Percentiles rank a stretch among this genome's conserved stretches.
Evolutionary conservation across 1,140 invertebrate species (phyloP).

Genomic region (Cydia splendana): DNA sequence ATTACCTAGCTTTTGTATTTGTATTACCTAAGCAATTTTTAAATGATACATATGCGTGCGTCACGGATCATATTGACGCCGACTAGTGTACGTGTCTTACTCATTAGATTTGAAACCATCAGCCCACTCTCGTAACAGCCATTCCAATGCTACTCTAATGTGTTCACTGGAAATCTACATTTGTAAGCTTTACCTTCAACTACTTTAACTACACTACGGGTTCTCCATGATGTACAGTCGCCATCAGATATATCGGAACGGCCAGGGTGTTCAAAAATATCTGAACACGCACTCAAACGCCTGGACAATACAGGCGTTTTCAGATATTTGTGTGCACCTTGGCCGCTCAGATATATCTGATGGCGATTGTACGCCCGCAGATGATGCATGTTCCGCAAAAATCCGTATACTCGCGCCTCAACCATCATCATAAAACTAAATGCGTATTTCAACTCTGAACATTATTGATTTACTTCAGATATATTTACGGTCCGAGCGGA

Average conservation of each 20-base stretch:
- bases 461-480: slow-evolving; percentile 72
- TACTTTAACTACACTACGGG: background rate
- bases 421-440: slow-evolving; percentile 75
- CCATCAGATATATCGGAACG: too few relatives aligned
- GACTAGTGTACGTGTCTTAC: background rate
- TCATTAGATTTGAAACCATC: background rate
- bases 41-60: too few relatives aligned
- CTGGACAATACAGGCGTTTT: too few relatives aligned
- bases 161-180: background rate
- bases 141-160: background rate
- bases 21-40: too few relatives aligned
- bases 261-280: too few relatives aligned
- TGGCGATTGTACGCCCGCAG: background rate
- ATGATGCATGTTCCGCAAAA: slow-evolving; percentile 47
- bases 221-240: background rate
- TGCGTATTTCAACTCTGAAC: slow-evolving; percentile 51
- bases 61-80: too few relatives aligned
- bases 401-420: slow-evolving; percentile 57
- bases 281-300: too few relatives aligned
- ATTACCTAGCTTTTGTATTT: too few relatives aligned
- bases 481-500: slow-evolving; percentile 66
- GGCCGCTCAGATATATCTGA: too few relatives aligned
- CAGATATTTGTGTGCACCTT: too few relatives aligned
- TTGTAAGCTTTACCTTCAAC: background rate
- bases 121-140: background rate